phyloP scores from a whole-genome alignment of 2,113 vertebrate genomes.

The Rhinolophus ferrumequinum region DNA sequence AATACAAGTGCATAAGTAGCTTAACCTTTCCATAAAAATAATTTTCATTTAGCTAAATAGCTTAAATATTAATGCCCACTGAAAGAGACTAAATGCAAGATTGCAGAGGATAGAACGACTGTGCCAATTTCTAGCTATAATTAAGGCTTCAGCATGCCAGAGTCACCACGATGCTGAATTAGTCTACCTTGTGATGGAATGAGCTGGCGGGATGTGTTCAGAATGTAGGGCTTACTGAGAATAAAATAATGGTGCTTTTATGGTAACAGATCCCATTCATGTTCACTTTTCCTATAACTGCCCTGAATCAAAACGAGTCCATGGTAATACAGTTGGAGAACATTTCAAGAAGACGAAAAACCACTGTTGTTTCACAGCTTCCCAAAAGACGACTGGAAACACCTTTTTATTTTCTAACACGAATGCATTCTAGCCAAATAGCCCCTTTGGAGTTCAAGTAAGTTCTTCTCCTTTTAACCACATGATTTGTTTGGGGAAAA shows the following conservation, averaged over 20 bases:
- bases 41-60: constrained; percentile 79
- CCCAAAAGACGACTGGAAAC: constrained; percentile 31
- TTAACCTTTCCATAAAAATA: constrained; percentile 81
- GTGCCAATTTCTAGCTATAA: constrained; percentile 80
- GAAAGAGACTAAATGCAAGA: constrained; percentile 73
- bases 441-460: neutral
- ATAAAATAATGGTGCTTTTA: neutral
- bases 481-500: neutral
- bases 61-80: constrained; percentile 79
- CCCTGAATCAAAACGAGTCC: neutral
- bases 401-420: constrained; percentile 28
- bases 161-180: constrained; percentile 67
- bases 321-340: constrained; percentile 61
- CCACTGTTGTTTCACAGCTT: constrained; percentile 23
- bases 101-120: constrained; percentile 71
- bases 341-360: constrained; percentile 72
- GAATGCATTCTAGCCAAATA: constrained; percentile 16
- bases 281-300: constrained; percentile 48
- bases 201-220: neutral
- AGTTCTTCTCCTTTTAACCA: neutral
- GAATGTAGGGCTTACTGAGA: neutral
- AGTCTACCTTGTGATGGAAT: constrained; percentile 62
- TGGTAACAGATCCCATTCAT: constrained; percentile 46
- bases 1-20: constrained; percentile 75
- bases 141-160: constrained; percentile 72